Evolutionary conservation across 2,888 invertebrate species (phyloP).

Genomic region (Pimpla rufipes): DNA sequence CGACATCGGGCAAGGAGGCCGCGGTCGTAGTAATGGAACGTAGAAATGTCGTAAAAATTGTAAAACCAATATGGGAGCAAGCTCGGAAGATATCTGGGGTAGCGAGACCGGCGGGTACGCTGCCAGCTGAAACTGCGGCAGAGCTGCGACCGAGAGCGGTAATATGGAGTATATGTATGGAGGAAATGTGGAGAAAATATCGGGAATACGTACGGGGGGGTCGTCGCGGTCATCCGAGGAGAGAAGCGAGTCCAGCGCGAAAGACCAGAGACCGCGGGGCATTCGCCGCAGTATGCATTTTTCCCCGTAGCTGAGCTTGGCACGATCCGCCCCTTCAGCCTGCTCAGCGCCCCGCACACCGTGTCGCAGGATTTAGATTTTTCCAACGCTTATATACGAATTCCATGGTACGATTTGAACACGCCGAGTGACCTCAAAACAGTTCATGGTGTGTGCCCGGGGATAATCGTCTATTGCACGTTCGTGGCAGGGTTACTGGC

Average conservation of each 20-base stretch:
- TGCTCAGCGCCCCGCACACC: conserved; percentile 13
- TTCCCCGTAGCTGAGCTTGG: conserved; percentile 46
- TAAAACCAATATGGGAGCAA: conserved; percentile 75
- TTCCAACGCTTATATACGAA: conserved; percentile 42
- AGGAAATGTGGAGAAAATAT: conserved; percentile 59
- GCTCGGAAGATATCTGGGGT: conserved; percentile 54
- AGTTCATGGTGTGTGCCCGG: conserved; percentile 3
- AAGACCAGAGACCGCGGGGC: conserved; percentile 58
- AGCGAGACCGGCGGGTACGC: conserved; percentile 34
- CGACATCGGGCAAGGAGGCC: conserved; percentile 67
- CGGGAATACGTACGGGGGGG: conserved; percentile 46
- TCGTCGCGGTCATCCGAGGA: conserved; percentile 34
- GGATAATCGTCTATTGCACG: neutral
- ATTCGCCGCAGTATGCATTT: conserved; percentile 53
- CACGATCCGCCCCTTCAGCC: conserved; percentile 39
- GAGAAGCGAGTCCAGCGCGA: conserved; percentile 36
- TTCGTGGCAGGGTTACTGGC: neutral
- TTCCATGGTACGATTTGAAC: conserved; percentile 42
- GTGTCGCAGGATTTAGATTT: conserved; percentile 46
- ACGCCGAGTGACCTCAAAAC: conserved; percentile 50
- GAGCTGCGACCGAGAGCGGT: conserved; percentile 29
- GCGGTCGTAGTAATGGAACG: conserved; percentile 74
- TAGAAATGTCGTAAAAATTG: conserved; percentile 76
- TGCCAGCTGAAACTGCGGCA: conserved; percentile 35
- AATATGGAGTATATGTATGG: conserved; percentile 49